Percentiles rank a stretch among this genome's conserved stretches.
Evolutionary conservation across 1,140 invertebrate genomes (phyloP).

Genomic region (Leptopilina clavipes): DNA sequence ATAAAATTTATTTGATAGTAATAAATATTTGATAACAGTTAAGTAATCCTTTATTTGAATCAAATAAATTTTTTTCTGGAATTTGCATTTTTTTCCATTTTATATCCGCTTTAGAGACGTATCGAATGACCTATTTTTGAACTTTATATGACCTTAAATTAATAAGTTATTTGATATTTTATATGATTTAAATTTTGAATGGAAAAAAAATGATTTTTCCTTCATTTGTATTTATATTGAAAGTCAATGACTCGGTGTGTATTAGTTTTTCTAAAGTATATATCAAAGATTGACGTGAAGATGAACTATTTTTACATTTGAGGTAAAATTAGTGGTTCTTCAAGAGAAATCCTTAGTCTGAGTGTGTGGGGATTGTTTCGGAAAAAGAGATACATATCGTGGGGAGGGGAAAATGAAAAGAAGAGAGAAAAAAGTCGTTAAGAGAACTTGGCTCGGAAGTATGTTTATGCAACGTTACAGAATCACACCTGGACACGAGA

Average conservation of each 20-base stretch:
- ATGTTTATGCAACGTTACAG: slow-evolving; percentile 66
- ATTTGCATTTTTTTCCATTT: too few relatives aligned
- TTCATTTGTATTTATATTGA: not conserved
- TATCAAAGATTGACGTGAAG: not conserved
- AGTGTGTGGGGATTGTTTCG: slow-evolving; percentile 1
- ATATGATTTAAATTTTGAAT: too few relatives aligned
- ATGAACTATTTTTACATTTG: not conserved
- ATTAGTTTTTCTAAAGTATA: not conserved
- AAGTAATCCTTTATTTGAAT: too few relatives aligned
- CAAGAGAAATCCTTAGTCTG: slow-evolving; percentile 10
- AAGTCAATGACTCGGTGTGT: not conserved
- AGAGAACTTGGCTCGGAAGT: slow-evolving; percentile 38
- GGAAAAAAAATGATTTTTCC: not conserved
- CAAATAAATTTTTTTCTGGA: too few relatives aligned
- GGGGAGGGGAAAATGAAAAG: slow-evolving; percentile 31
- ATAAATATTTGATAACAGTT: too few relatives aligned
- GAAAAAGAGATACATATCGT: slow-evolving; percentile 24
- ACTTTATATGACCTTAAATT: too few relatives aligned
- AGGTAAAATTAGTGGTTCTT: slow-evolving; percentile 8
- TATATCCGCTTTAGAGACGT: too few relatives aligned
- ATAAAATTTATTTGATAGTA: too few relatives aligned
- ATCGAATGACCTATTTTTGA: too few relatives aligned
- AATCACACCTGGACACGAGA: slow-evolving; percentile 70
- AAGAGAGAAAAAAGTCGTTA: slow-evolving; percentile 42
- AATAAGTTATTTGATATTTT: too few relatives aligned